Base-by-base conservation (phyloP, 1,140 invertebrate genomes). In the Zaprionus vittiger region DNA sequence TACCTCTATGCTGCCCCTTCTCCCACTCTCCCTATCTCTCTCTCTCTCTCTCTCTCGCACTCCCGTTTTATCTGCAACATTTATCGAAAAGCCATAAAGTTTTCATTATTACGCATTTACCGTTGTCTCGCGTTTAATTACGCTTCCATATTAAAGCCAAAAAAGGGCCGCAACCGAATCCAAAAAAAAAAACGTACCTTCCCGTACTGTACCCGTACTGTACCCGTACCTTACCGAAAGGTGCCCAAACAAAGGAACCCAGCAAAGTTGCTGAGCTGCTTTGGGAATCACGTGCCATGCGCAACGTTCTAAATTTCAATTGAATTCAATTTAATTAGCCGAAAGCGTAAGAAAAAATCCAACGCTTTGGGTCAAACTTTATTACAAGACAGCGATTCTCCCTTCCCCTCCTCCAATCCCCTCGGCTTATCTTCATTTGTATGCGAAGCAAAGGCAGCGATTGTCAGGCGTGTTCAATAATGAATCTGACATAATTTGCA, bases 241-340 rank as follows among this genome's bases (percentile, higher is more conserved):
- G 5, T 44, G 41, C 20, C 59, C 37, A 73, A 68, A 65, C 28
- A 65, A 68, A 37, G 52, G 37, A 73, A 17, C 62, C 65, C 77
- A 64, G 56, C 31, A 55, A 38, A 44, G 62, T 61, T 57, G 60
- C 55, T 15, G 38, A 38, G 63, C 56, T 66, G 52, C 63, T 79
- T 65, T 52, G 59, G 31, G 57, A 77, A 89, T 90, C 85, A 89
- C 85, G 85, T 89, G 85, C 85, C 85, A 67, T 67, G 85, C 69
- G 59, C 85, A 85, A 73, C 79, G 85, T 90, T 89, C 85, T 85
- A 90, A 89, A 89, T 90, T 89, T 89, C 85, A 85, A 89, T 90
- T 90, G 85, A 89, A 89, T 85, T 79, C 85, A 85, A 90, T 89
- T 89, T 89, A 89, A 89, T 89, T 89, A 89, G 85, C 81, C 81